These are phyloP conservation scores for Halichoeres trimaculatus DNA, from an alignment of 2,113 vertebrate genomes.

Conservation along the genomic window DNA sequence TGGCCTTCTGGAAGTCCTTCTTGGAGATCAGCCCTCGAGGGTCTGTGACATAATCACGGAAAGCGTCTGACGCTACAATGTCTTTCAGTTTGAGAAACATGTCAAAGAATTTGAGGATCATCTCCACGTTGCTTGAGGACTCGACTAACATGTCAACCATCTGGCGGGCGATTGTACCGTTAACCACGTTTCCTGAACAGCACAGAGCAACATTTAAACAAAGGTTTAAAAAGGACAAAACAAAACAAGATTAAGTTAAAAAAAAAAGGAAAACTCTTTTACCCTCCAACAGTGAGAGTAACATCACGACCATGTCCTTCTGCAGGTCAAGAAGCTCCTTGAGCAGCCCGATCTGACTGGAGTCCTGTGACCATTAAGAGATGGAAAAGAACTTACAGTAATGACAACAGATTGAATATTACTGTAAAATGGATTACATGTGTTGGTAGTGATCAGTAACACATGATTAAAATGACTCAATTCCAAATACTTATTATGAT, in stretches of 20 bases:
- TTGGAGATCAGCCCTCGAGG: conserved; percentile 96
- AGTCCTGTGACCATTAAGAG: conserved; percentile 84
- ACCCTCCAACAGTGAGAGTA: conserved; percentile 94
- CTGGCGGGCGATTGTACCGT: conserved; percentile 95
- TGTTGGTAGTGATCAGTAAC: conserved; percentile 17
- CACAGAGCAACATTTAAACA: conserved; percentile 7
- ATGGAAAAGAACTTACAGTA: conserved; percentile 56
- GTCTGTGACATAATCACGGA: conserved; percentile 92
- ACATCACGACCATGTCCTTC: conserved; percentile 99
- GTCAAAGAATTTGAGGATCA: conserved; percentile 99
- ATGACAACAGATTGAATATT: not conserved
- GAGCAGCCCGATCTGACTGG: conserved; percentile 93
- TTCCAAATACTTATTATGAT: conserved; percentile 53
- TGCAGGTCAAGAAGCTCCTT: conserved; percentile 96
- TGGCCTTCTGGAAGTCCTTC: conserved; percentile 98
- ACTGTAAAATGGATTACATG: conserved; percentile 2
- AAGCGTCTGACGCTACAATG: conserved; percentile 94
- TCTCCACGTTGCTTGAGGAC: conserved; percentile 97
- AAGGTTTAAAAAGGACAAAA: conserved; percentile 5
- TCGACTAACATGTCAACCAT: conserved; percentile 99
- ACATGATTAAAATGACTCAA: too few species aligned
- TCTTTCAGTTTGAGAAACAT: conserved; percentile 98
- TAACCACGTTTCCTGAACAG: conserved; percentile 92
- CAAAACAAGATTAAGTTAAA: not conserved
- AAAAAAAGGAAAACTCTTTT: conserved; percentile 23